Base-by-base conservation (phyloP, 2,113 vertebrate genomes). In the Cavia aperea region DNA sequence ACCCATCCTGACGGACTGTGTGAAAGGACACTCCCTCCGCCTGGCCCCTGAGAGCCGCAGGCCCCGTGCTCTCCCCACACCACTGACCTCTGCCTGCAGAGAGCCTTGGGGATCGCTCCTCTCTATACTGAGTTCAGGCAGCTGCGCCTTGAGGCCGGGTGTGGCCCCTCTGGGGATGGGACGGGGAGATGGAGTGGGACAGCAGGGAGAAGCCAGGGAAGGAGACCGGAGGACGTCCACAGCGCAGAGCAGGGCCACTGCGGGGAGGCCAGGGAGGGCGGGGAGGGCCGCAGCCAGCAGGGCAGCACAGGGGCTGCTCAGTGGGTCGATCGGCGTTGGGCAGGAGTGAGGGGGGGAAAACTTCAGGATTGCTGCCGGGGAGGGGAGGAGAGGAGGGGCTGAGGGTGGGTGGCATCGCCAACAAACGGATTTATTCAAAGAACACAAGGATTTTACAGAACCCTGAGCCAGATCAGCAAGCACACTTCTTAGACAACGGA, bases 221-320 rank as follows among this genome's bases (percentile, higher is more conserved):
- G 8, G 15, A 65, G 26, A 29, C 23, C 63, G 0, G n/a, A 46
- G 43, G 73, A 49, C 6, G 14, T 16, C 24, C 73, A 46, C 5
- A 29, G 43, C 46, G 12, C 24, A 29, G 73, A 49, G 13, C 43
- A 15, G 73, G 23, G 73, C 24, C 73, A 14, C 73, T 29, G 43
- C 73, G 46, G 73, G 73, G 88, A 14, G 31, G 43, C 4, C 23
- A 26, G 46, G 66, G 16, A 14, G 49, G 31, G 75, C 5, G 3
- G 7, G n/a, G 19, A 75, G 29, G 65, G 6, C 12, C 46, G 33
- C 39, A 58, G 19, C 51, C 16, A 90, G 63, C 1, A 0, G 10
- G 33, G 49, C 26, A 4, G 23, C 15, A 3, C 19, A 7, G 2
- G 33, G 31, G 23, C 8, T 0, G 3, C 12, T 11, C 39, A 14